Evolutionary conservation across 2,113 vertebrate species (phyloP).

Genomic region (Oryzias melastigma): DNA sequence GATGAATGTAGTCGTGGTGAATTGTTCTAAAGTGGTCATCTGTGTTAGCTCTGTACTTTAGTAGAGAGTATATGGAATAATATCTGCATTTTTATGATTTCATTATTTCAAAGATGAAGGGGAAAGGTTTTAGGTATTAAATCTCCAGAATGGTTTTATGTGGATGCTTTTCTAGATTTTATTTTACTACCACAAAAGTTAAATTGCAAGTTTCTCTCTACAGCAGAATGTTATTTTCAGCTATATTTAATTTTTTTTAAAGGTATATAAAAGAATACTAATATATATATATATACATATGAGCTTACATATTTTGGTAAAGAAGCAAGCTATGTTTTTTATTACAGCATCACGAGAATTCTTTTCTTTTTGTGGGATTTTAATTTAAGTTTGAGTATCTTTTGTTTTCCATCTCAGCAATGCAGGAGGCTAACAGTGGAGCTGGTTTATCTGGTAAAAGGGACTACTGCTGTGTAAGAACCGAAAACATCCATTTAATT

Average conservation of each 20-base stretch:
- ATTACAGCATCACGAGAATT: neutral
- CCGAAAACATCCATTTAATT: too few relatives aligned
- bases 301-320: neutral
- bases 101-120: slow-evolving; percentile 34
- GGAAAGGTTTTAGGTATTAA: slow-evolving; percentile 29
- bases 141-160: slow-evolving; percentile 24
- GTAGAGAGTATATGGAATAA: slow-evolving; percentile 48
- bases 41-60: slow-evolving; percentile 54
- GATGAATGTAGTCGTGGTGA: slow-evolving; percentile 67
- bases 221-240: slow-evolving; percentile 28
- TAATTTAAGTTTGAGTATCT: too few relatives aligned
- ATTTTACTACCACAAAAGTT: slow-evolving; percentile 25
- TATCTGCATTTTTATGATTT: slow-evolving; percentile 21
- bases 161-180: slow-evolving; percentile 38
- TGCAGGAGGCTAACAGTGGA: neutral
- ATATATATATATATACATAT: slow-evolving; percentile 5
- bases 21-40: slow-evolving; percentile 44
- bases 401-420: too few relatives aligned
- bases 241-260: neutral
- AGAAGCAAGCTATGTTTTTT: neutral
- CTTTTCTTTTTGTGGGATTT: neutral
- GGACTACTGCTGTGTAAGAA: neutral
- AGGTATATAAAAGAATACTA: neutral
- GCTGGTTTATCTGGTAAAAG: neutral
- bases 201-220: slow-evolving; percentile 37